These are phyloP conservation scores for Leptinotarsa tumamoca DNA, from an alignment of 2,888 invertebrate genomes.

Conservation along the genomic window DNA sequence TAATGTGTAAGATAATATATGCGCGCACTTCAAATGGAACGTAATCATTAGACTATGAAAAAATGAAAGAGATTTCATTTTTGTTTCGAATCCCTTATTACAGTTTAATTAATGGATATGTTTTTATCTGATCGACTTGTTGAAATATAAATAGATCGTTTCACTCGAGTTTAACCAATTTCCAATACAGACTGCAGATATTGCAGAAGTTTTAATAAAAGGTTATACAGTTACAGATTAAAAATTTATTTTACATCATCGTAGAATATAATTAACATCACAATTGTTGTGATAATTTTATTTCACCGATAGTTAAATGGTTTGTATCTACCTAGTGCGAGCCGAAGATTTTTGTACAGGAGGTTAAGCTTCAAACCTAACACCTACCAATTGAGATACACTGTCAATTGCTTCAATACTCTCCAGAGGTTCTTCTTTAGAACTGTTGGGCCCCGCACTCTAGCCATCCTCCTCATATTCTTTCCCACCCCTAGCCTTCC, in stretches of 20 bases:
- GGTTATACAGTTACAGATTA: constrained; percentile 1
- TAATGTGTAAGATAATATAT: constrained; percentile 54
- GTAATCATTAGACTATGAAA: constrained; percentile 48
- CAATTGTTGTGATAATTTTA: background rate
- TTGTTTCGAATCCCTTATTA: constrained; percentile 37
- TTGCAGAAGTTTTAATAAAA: constrained; percentile 5
- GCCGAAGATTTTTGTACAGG: no score
- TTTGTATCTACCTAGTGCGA: no score
- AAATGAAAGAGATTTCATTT: constrained; percentile 37
- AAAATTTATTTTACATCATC: background rate
- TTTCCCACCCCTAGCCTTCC: no score
- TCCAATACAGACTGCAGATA: background rate
- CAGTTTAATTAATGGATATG: constrained; percentile 35
- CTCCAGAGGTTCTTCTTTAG: no score
- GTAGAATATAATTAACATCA: background rate
- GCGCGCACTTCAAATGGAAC: constrained; percentile 47
- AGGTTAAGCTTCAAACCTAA: no score
- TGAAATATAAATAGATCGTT: constrained; percentile 20
- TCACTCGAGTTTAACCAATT: constrained; percentile 9
- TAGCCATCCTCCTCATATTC: no score
- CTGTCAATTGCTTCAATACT: no score
- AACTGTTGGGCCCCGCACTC: no score
- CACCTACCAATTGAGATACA: no score
- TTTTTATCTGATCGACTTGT: constrained; percentile 33
- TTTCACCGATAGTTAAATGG: no score